A percentile compares a stretch with the other conserved stretches of the same genome.
Evolutionary conservation across 2,888 invertebrate genomes (phyloP).

Genomic region (Drosophila nr. medialis): DNA sequence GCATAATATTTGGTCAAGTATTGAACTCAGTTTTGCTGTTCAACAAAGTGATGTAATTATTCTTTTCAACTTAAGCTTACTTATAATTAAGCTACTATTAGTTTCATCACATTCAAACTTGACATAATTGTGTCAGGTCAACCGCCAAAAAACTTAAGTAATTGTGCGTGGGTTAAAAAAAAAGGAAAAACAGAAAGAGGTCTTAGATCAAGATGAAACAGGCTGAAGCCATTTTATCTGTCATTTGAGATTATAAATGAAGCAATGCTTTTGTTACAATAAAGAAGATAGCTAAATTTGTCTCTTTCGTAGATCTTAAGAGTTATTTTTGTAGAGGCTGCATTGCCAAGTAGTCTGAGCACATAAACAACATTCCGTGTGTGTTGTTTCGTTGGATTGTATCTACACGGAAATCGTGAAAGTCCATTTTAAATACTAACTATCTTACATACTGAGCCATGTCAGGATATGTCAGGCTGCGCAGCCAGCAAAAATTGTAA

Average conservation of each 20-base stretch:
- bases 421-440: conserved; percentile 54
- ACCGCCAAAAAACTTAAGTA: conserved; percentile 18
- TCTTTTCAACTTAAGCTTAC: background rate
- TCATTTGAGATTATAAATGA: conserved; percentile 2
- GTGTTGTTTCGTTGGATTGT: background rate
- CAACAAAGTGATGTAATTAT: conserved; percentile 2
- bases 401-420: conserved; percentile 61
- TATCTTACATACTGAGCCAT: conserved; percentile 25
- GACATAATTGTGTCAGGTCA: conserved; percentile 41
- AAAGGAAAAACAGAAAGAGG: background rate
- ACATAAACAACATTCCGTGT: background rate
- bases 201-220: conserved; percentile 25
- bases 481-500: conserved; percentile 40
- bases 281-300: background rate
- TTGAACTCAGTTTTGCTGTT: background rate
- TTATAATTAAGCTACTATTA: background rate
- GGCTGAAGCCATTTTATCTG: background rate
- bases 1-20: background rate
- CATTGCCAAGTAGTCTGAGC: background rate
- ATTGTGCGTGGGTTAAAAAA: background rate
- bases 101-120: conserved; percentile 5
- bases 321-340: background rate
- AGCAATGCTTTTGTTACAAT: background rate
- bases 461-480: conserved; percentile 20
- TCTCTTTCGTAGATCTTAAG: background rate